These are phyloP conservation scores for Drosophila ogumai DNA, from an alignment of 1,140 invertebrate species.

Conservation along the genomic window DNA sequence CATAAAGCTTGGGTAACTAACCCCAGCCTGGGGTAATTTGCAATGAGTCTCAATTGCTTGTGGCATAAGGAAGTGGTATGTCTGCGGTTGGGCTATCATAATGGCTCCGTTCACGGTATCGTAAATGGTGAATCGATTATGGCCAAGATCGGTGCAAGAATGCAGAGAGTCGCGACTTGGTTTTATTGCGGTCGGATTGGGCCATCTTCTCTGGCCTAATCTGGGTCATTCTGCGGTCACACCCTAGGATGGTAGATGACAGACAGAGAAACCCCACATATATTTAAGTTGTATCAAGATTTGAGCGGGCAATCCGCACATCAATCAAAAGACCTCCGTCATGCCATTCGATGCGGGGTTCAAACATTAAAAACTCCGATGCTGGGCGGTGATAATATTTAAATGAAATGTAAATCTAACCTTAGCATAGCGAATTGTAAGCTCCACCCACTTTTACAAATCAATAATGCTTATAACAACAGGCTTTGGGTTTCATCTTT, in stretches of 20 bases:
- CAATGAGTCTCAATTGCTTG: constrained; percentile 10
- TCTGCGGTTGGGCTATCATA: constrained; percentile 26
- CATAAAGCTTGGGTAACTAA: constrained; percentile 15
- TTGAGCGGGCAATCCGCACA: constrained; percentile 30
- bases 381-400: constrained; percentile 27
- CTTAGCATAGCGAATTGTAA: background rate
- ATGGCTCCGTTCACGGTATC: constrained; percentile 57
- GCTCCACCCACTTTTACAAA: constrained; percentile 23
- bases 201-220: constrained; percentile 28
- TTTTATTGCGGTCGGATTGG: constrained; percentile 39
- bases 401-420: constrained; percentile 22
- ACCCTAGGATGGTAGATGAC: constrained; percentile 16
- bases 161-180: constrained; percentile 10
- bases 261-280: constrained; percentile 25
- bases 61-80: constrained; percentile 35
- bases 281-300: constrained; percentile 7
- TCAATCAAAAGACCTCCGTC: constrained; percentile 45
- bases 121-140: constrained; percentile 35
- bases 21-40: constrained; percentile 9
- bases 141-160: constrained; percentile 30
- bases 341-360: constrained; percentile 42
- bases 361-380: constrained; percentile 17
- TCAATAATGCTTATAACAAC: constrained; percentile 15
- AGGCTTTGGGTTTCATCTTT: background rate
- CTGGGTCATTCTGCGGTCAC: constrained; percentile 48